Percentiles rank a stretch among this genome's conserved stretches.
phyloP scores from a whole-genome alignment of 1,140 invertebrate species.

The Aphaenogaster rudis region DNA sequence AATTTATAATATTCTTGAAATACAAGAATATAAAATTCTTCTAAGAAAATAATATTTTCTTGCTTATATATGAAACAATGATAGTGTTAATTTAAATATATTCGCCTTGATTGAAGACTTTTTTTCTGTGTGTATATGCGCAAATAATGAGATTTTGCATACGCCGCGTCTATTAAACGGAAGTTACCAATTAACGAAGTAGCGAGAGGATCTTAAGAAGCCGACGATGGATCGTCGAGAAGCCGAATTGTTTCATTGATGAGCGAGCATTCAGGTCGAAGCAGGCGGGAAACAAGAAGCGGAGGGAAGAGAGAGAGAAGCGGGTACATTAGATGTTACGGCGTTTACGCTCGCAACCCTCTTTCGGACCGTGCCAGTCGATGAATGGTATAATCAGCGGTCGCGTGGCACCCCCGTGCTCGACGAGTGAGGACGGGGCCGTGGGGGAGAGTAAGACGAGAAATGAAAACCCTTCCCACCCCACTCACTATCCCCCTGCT shows the following conservation, averaged over 20 bases:
- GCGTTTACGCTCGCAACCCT: slow-evolving; percentile 84
- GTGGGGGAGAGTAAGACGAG: slow-evolving; percentile 60
- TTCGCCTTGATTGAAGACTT: no score
- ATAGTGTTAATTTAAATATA: no score
- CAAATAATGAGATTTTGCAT: slow-evolving; percentile 13
- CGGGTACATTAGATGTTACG: slow-evolving; percentile 68
- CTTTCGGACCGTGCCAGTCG: slow-evolving; percentile 79
- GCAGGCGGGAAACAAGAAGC: slow-evolving; percentile 71
- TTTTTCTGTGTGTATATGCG: no score
- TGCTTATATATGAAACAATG: no score
- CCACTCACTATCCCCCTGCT: neutral
- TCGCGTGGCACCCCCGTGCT: slow-evolving; percentile 83
- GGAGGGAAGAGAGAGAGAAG: slow-evolving; percentile 3
- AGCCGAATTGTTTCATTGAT: slow-evolving; percentile 86
- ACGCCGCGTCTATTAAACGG: neutral
- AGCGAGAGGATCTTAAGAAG: slow-evolving; percentile 62
- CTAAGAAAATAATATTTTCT: no score
- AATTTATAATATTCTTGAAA: no score
- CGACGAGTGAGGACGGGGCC: slow-evolving; percentile 45
- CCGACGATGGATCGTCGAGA: slow-evolving; percentile 73
- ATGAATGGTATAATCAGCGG: slow-evolving; percentile 87
- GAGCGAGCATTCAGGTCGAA: slow-evolving; percentile 84
- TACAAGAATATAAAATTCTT: no score
- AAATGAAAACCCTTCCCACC: slow-evolving; percentile 23
- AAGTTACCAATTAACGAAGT: slow-evolving; percentile 29